A percentile compares a stretch with the other conserved stretches of the same genome.
Evolutionary conservation across 2,888 invertebrate genomes (phyloP).

Genomic region (Rhimphoctona megacephalus): DNA sequence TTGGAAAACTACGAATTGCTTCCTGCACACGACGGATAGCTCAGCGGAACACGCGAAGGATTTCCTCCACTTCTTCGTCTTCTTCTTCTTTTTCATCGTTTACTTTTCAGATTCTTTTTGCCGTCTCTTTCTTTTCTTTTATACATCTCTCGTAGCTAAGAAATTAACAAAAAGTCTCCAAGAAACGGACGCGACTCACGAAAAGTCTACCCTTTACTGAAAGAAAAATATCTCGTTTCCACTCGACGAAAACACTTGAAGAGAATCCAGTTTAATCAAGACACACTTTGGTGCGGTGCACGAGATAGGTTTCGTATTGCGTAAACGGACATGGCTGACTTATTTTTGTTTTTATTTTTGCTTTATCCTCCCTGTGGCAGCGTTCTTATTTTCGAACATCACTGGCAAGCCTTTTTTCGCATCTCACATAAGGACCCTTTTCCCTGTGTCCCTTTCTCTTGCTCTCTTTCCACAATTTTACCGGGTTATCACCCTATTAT

Average conservation of each 20-base stretch:
- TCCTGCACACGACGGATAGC: constrained; percentile 77
- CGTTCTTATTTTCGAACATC: constrained; percentile 35
- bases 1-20: constrained; percentile 82
- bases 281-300: constrained; percentile 50
- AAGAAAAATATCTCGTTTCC: constrained; percentile 61
- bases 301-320: constrained; percentile 62
- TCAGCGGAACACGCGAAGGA: constrained; percentile 62
- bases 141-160: constrained; percentile 60
- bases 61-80: constrained; percentile 60
- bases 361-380: not conserved
- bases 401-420: not conserved
- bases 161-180: constrained; percentile 69
- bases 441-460: not conserved
- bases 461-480: not conserved
- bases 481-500: constrained; percentile 7
- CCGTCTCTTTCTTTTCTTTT: constrained; percentile 16
- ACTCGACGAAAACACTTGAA: constrained; percentile 62
- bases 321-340: constrained; percentile 5
- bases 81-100: constrained; percentile 32
- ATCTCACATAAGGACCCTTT: not conserved
- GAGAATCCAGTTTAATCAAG: constrained; percentile 68
- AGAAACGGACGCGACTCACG: constrained; percentile 32
- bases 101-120: constrained; percentile 9
- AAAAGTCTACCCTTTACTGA: constrained; percentile 28
- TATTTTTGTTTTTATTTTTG: constrained; percentile 25